Evolutionary conservation across 2,888 invertebrate genomes (phyloP).

Genomic region (Drosophila anomalipes): DNA sequence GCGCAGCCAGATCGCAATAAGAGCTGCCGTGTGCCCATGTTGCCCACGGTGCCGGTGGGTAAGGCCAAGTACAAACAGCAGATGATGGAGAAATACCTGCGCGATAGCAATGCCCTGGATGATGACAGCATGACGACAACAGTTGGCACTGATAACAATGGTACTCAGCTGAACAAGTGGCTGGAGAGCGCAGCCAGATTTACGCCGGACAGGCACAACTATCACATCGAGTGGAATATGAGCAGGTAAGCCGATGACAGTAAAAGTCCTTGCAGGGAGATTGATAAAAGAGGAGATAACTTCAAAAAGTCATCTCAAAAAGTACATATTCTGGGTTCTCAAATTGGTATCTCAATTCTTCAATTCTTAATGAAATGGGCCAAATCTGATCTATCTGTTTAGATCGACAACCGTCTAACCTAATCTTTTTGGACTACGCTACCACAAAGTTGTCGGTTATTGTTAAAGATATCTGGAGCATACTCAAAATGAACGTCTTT

Average conservation of each 20-base stretch:
- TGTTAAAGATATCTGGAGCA: no score
- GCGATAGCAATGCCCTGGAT: slow-evolving; percentile 79
- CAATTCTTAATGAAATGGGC: background rate
- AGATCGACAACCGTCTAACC: background rate
- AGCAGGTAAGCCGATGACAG: slow-evolving; percentile 65
- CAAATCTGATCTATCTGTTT: background rate
- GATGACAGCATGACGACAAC: background rate
- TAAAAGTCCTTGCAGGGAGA: background rate
- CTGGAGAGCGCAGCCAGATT: slow-evolving; percentile 91
- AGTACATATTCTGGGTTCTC: background rate
- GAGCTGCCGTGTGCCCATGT: slow-evolving; percentile 49
- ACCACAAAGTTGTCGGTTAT: background rate
- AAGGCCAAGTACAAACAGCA: slow-evolving; percentile 87
- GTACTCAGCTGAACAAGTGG: slow-evolving; percentile 90
- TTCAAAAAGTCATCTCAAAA: background rate
- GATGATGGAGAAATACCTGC: slow-evolving; percentile 88
- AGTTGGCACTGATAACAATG: slow-evolving; percentile 18
- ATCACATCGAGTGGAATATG: slow-evolving; percentile 89
- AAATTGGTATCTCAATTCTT: background rate
- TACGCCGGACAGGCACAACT: slow-evolving; percentile 90
- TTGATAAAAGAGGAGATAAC: background rate
- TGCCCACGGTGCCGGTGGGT: slow-evolving; percentile 56
- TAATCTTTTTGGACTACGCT: background rate
- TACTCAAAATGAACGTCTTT: background rate
- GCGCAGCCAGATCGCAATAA: slow-evolving; percentile 14